A percentile compares a stretch with the other conserved stretches of the same genome.
phyloP scores from a whole-genome alignment of 2,888 invertebrate genomes.

The Desoria tigrina region DNA sequence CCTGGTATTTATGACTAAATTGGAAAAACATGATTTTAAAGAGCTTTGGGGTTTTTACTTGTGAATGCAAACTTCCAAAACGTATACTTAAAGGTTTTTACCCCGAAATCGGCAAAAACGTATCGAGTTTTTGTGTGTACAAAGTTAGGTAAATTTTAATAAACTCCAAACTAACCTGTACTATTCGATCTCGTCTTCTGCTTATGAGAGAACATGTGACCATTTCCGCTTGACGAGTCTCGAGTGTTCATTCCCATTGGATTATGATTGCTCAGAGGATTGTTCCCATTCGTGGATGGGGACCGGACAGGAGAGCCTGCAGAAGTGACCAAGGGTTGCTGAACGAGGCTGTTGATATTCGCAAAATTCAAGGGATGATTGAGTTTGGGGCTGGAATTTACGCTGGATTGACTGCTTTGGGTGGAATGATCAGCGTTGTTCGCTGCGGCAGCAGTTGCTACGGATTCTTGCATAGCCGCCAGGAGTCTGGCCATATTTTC shows the following conservation, averaged over 20 bases:
- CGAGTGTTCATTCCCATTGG: constrained; percentile 29
- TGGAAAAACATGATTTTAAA: constrained; percentile 27
- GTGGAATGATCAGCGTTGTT: constrained; percentile 28
- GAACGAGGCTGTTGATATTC: constrained; percentile 50
- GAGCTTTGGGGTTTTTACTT: too few relatives aligned
- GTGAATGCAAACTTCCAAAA: too few relatives aligned
- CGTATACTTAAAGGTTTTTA: too few relatives aligned
- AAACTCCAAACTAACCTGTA: constrained; percentile 3
- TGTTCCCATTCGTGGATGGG: constrained; percentile 13
- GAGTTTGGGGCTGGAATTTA: constrained; percentile 44
- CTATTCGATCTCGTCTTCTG: neutral
- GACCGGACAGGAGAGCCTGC: constrained; percentile 40
- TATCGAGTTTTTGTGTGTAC: too few relatives aligned
- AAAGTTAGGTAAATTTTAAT: neutral
- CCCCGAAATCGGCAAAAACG: too few relatives aligned
- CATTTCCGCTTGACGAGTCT: constrained; percentile 1
- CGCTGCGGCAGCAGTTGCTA: constrained; percentile 42
- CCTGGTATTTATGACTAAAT: constrained; percentile 45
- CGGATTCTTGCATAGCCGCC: constrained; percentile 53
- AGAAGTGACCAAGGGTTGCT: constrained; percentile 46
- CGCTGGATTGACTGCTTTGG: constrained; percentile 42
- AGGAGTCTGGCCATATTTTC: constrained; percentile 52
- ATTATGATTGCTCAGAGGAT: constrained; percentile 16
- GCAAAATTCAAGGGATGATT: constrained; percentile 49
- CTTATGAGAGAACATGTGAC: constrained; percentile 13